Conservation (phyloP, 1,140 invertebrate species). For the Sesamia nonagrioides region DNA sequence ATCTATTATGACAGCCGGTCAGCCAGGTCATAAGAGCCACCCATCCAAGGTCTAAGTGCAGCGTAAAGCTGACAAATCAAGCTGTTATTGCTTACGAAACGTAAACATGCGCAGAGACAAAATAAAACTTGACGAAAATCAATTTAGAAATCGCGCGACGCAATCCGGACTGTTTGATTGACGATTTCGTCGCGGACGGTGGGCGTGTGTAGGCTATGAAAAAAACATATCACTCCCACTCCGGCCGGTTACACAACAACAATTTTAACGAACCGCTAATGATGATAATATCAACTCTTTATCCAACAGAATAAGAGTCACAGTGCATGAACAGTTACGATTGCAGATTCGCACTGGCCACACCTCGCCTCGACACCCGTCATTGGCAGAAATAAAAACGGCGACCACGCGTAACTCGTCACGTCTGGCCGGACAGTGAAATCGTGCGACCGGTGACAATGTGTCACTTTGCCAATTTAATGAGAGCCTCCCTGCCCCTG, state of each 20-base stretch:
- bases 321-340: constrained; percentile 49
- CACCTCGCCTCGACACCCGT: constrained; percentile 85
- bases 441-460: constrained; percentile 85
- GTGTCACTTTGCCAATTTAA: constrained; percentile 73
- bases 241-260: constrained; percentile 70
- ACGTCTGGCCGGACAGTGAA: constrained; percentile 84
- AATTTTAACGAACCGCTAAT: constrained; percentile 57
- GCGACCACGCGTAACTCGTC: constrained; percentile 84
- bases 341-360: constrained; percentile 67
- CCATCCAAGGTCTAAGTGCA: no score
- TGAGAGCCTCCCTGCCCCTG: constrained; percentile 64
- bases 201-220: constrained; percentile 80
- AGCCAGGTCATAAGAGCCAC: no score
- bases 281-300: constrained; percentile 65
- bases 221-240: constrained; percentile 86
- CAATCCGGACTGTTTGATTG: constrained; percentile 63
- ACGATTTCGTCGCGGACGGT: constrained; percentile 71
- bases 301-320: constrained; percentile 62
- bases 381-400: constrained; percentile 87
- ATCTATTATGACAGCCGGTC: no score
- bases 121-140: constrained; percentile 52
- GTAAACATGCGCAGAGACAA: constrained; percentile 20
- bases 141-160: constrained; percentile 69
- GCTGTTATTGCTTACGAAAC: neutral
- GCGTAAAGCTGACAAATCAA: no score